Evolutionary conservation across 2,113 vertebrate species (phyloP).

Genomic region (Nycticryphes semicollaris): DNA sequence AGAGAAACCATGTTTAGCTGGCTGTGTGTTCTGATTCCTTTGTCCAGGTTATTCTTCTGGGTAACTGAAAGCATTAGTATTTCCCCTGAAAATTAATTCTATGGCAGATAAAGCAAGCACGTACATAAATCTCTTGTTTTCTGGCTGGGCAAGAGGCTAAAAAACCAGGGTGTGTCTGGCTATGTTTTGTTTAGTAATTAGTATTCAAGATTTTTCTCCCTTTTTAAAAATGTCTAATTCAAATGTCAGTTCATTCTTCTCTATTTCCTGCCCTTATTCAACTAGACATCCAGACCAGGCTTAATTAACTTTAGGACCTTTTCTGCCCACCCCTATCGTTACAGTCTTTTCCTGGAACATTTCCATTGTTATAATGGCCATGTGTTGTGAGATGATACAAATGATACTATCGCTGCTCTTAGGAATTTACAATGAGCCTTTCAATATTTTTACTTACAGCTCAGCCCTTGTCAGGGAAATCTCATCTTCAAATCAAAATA

Average conservation of each 20-base stretch:
- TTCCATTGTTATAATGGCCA: conserved; percentile 32
- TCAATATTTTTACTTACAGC: neutral
- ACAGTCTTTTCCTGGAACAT: conserved; percentile 6
- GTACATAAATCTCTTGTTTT: conserved; percentile 16
- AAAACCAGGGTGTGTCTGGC: neutral
- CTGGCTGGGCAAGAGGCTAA: neutral
- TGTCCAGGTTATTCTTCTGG: neutral
- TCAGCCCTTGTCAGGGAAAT: neutral
- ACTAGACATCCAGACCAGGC: neutral
- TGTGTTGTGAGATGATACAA: conserved; percentile 30
- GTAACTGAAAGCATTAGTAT: neutral
- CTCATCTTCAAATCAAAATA: neutral
- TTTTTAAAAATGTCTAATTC: conserved; percentile 19
- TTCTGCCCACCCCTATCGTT: conserved; percentile 5
- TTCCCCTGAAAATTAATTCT: conserved; percentile 18
- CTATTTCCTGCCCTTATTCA: conserved; percentile 48
- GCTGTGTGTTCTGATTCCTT: neutral
- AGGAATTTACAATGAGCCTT: conserved; percentile 6
- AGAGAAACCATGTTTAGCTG: neutral
- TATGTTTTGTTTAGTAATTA: neutral
- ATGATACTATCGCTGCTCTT: neutral
- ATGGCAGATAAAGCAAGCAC: conserved; percentile 16
- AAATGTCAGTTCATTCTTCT: conserved; percentile 59
- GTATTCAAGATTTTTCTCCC: neutral
- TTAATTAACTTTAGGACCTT: conserved; percentile 50